Conservation (phyloP, 2,113 vertebrate genomes). For the Callorhinus ursinus region DNA sequence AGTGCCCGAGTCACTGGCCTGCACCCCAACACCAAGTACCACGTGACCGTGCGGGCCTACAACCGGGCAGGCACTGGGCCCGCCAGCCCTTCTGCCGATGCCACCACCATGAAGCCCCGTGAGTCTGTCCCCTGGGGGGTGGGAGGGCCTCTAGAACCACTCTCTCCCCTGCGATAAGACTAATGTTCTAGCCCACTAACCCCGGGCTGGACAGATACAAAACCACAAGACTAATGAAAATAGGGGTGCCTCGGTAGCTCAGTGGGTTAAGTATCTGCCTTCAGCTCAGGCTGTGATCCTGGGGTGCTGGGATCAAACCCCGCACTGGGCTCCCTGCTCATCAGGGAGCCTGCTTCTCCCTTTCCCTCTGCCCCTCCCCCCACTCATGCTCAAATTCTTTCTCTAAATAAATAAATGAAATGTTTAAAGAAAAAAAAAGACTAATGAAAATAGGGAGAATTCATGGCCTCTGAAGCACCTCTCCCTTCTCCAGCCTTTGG, state of each 20-base stretch:
- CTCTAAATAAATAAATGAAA: neutral
- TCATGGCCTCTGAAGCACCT: neutral
- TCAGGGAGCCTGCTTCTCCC: neutral
- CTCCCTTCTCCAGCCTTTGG: neutral
- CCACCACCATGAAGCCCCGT: constrained; percentile 95
- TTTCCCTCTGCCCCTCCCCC: neutral
- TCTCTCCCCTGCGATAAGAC: neutral
- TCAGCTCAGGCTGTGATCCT: neutral
- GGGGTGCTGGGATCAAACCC: neutral
- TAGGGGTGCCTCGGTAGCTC: neutral
- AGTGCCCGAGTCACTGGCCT: constrained; percentile 91
- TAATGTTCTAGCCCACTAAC: neutral
- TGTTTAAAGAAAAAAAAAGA: neutral
- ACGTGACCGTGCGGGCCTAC: constrained; percentile 94
- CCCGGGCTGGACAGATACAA: neutral
- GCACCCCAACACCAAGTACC: constrained; percentile 94
- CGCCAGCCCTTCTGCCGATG: constrained; percentile 89
- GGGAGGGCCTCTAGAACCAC: neutral
- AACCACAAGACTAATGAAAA: neutral
- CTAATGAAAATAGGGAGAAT: neutral
- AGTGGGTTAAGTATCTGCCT: neutral
- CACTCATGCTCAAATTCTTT: neutral
- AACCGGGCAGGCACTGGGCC: constrained; percentile 97
- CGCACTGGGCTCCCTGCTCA: neutral
- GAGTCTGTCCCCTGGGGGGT: constrained; percentile 70